These are phyloP conservation scores for Rhincodon typus DNA, from an alignment of 2,797 vertebrate genomes.

Conservation along the genomic window DNA sequence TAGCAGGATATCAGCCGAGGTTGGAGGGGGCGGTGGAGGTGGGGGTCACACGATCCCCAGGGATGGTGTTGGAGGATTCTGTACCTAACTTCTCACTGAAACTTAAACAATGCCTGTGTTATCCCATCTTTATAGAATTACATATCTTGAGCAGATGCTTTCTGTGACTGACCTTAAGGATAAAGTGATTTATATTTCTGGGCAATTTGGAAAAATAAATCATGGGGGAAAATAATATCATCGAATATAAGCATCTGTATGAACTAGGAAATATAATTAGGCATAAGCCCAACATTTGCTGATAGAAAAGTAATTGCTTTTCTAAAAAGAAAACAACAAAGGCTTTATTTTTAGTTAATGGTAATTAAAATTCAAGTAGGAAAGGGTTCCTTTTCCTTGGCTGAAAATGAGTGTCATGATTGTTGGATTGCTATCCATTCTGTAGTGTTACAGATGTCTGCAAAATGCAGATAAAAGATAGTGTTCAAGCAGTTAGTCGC, in stretches of 20 bases:
- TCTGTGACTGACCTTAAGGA: not conserved
- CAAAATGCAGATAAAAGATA: slow-evolving; percentile 24
- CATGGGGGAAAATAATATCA: not conserved
- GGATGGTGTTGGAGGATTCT: not conserved
- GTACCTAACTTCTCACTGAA: not conserved
- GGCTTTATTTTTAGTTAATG: not conserved
- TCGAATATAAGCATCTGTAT: not conserved
- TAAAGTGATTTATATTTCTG: not conserved
- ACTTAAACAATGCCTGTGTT: not conserved
- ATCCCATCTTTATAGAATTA: not conserved
- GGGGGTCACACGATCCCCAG: not conserved
- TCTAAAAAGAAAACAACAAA: not conserved
- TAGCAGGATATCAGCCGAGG: too few species aligned
- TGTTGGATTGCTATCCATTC: not conserved
- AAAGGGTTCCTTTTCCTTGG: too few species aligned
- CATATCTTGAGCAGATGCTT: not conserved
- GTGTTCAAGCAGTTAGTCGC: not conserved
- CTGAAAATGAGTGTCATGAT: too few species aligned
- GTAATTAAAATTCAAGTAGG: not conserved
- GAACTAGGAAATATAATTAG: not conserved
- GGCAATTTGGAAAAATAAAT: not conserved
- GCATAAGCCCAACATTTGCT: not conserved
- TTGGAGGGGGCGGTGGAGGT: too few species aligned
- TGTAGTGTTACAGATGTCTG: not conserved
- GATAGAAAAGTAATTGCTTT: not conserved